Evolutionary conservation across 2,113 vertebrate genomes (phyloP), one percentile per base, ranked within the genome.

Genomic region (Raphicerus campestris): DNA sequence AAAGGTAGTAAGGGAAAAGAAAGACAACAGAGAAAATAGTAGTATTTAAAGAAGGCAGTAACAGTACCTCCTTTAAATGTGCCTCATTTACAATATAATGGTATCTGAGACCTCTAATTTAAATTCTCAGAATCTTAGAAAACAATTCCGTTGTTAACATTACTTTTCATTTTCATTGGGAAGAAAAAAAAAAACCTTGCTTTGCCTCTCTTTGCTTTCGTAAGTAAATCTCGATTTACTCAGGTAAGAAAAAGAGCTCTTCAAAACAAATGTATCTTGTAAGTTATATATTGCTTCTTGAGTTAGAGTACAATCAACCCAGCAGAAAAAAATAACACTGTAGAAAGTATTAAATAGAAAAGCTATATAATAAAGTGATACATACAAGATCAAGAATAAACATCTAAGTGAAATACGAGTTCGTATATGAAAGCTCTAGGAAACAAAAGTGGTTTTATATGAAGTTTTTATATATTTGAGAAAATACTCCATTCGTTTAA

Each of bases 51-150:
- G 24, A 30, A 97, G 26, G 53, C 3, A 93, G 20, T 87, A 39
- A 92, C 2, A 88, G 15, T 58, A 20, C 35, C 55, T 91, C 16
- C 1, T 87, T 70, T 70, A 70, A 70, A 70, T 22, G n/a, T 39
- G 66, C 66, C 66, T 39, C 66, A 10, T 70, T 70, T 39, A 70
- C 66, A n/a, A 70, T 39, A 39, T 49, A 97, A 80, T 8, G 47
- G 14, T 85, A 88, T 81, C 78, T 81, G 39, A 84, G 53, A 87
- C 2, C 92, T 14, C 22, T 63, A 86, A 96, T 53, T 84, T 92
- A 85, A 80, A 93, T 90, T 88, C 32, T 95, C 61, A 91, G 60
- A 95, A 88, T 86, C 28, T 93, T 35, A 95, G 66, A 84, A 96
- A 93, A 93, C 39, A 81, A 94, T 83, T 85, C 58, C 87, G 51